Conservation (phyloP, 2,888 invertebrate species). For the Flabesymbios commensalis region DNA sequence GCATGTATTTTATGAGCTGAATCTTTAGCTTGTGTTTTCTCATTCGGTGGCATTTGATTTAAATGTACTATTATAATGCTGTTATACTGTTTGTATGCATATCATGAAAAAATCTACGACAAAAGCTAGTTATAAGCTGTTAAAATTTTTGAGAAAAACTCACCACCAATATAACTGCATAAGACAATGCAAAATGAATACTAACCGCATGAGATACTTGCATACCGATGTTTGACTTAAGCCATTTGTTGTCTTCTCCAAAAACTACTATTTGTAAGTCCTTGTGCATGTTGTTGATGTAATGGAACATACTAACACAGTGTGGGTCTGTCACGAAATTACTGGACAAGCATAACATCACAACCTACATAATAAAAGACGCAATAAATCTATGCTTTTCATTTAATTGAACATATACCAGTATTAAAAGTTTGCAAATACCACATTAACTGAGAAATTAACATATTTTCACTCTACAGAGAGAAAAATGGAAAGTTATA, state of each 20-base stretch:
- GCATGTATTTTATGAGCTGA: too few relatives aligned
- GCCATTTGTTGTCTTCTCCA: slow-evolving; percentile 17
- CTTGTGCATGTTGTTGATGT: slow-evolving; percentile 24
- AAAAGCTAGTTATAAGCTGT: not conserved
- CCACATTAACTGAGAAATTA: too few relatives aligned
- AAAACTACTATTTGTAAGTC: slow-evolving; percentile 19
- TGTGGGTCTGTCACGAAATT: slow-evolving; percentile 18
- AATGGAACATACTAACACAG: slow-evolving; percentile 21
- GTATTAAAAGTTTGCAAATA: too few relatives aligned
- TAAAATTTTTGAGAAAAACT: not conserved
- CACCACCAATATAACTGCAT: not conserved
- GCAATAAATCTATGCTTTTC: not conserved
- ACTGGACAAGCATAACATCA: slow-evolving; percentile 22
- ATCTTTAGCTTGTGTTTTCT: too few relatives aligned
- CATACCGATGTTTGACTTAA: slow-evolving; percentile 26
- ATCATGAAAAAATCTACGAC: not conserved
- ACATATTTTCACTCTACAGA: too few relatives aligned
- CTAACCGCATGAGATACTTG: slow-evolving; percentile 24
- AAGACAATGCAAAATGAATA: not conserved
- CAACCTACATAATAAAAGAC: slow-evolving; percentile 3
- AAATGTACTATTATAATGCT: not conserved
- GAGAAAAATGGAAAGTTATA: too few relatives aligned
- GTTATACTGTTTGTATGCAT: not conserved
- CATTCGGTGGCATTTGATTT: not conserved
- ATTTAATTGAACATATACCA: too few relatives aligned